Evolutionary conservation across 2,888 invertebrate species (phyloP).

Genomic region (Limnephilus marmoratus): DNA sequence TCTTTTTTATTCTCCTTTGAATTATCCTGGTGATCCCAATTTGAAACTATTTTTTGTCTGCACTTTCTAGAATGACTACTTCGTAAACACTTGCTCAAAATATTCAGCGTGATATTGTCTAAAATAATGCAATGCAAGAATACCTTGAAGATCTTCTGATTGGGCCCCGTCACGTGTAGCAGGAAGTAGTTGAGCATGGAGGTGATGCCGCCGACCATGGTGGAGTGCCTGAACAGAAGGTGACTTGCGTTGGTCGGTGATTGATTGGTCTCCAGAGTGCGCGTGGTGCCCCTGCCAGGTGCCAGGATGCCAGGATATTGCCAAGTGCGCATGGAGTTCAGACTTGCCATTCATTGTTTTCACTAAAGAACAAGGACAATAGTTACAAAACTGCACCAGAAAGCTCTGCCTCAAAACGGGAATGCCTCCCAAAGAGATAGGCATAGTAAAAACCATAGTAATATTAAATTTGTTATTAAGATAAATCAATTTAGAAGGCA

Average conservation of each 20-base stretch:
- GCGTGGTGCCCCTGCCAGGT: constrained; percentile 89
- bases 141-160: constrained; percentile 93
- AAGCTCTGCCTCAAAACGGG: too few relatives aligned
- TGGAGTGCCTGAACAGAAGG: constrained; percentile 90
- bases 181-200: constrained; percentile 97
- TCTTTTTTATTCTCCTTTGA: too few relatives aligned
- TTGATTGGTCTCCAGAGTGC: constrained; percentile 82
- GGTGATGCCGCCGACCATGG: constrained; percentile 94
- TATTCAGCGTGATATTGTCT: too few relatives aligned
- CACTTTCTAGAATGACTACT: too few relatives aligned
- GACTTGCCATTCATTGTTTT: constrained; percentile 80
- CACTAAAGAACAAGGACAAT: not conserved
- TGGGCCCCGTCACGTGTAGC: constrained; percentile 92
- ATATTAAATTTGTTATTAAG: too few relatives aligned
- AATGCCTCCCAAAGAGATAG: too few relatives aligned
- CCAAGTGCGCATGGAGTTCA: constrained; percentile 91
- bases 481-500: too few relatives aligned
- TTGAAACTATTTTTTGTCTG: too few relatives aligned
- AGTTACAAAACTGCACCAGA: too few relatives aligned
- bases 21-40: too few relatives aligned
- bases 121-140: not conserved
- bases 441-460: too few relatives aligned
- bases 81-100: too few relatives aligned
- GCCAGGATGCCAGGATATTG: constrained; percentile 82
- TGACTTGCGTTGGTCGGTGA: constrained; percentile 84